Evolutionary conservation across 2,113 vertebrate genomes (phyloP).

Genomic region (Rallus limicola): DNA sequence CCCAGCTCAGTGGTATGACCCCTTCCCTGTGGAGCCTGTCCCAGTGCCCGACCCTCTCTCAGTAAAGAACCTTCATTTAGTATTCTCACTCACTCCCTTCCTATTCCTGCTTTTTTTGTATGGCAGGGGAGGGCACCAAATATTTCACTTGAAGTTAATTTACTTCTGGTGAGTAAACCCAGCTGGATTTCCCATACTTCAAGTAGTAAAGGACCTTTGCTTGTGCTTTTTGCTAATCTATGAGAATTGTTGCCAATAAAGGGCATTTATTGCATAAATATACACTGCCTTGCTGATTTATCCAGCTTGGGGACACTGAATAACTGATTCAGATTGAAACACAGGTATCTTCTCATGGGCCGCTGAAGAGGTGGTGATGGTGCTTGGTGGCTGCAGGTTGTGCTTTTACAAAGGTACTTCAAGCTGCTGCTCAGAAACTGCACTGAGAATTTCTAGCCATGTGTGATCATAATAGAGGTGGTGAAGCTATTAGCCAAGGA

Average conservation of each 20-base stretch:
- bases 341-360: not conserved
- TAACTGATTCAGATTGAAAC: not conserved
- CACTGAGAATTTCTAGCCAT: not conserved
- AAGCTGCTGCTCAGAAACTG: not conserved
- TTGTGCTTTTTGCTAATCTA: not conserved
- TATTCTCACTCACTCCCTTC: not conserved
- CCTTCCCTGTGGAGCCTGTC: too few relatives aligned
- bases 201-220: not conserved
- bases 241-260: not conserved
- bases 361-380: not conserved
- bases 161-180: not conserved
- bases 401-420: not conserved
- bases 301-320: not conserved
- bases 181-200: not conserved
- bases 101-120: not conserved
- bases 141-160: not conserved
- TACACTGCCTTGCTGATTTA: not conserved
- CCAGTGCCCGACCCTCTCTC: too few relatives aligned
- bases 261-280: not conserved
- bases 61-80: not conserved
- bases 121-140: not conserved
- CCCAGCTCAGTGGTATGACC: too few relatives aligned
- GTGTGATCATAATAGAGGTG: not conserved
- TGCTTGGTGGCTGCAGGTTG: not conserved
- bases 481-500: not conserved